These are phyloP conservation scores for Mellivora capensis DNA, from an alignment of 2,113 vertebrate species.

Conservation along the genomic window DNA sequence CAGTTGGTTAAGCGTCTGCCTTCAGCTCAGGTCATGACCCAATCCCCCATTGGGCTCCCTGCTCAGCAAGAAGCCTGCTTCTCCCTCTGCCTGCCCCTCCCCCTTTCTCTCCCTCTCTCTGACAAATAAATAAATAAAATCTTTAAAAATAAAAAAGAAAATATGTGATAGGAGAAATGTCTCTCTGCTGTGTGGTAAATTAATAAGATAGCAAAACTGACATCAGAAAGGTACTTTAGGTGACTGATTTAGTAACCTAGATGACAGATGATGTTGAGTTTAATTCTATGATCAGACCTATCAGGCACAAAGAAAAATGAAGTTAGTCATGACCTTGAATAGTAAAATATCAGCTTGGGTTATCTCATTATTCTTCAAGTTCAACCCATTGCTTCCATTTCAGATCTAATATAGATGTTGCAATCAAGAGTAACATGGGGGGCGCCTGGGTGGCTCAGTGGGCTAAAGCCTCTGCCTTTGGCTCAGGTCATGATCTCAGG, in stretches of 20 bases:
- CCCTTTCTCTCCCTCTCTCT: too few species aligned
- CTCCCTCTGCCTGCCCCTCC: too few species aligned
- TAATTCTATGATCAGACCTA: not conserved
- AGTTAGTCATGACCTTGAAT: not conserved
- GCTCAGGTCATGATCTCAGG: too few species aligned
- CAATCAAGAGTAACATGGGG: not conserved
- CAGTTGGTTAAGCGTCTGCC: too few species aligned
- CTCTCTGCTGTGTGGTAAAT: not conserved
- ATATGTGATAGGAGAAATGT: not conserved
- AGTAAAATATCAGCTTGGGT: not conserved
- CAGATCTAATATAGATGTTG: not conserved
- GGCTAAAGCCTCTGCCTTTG: too few species aligned
- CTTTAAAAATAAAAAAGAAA: not conserved
- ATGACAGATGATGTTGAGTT: not conserved
- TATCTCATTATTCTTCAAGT: not conserved
- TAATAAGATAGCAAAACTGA: not conserved
- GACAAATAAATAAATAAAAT: too few species aligned
- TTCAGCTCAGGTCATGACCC: too few species aligned
- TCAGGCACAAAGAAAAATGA: not conserved
- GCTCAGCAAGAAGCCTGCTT: too few species aligned
- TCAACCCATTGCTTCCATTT: not conserved
- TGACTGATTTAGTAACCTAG: not conserved
- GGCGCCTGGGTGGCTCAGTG: too few species aligned
- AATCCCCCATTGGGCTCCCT: too few species aligned
- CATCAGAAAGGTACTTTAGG: not conserved